These are phyloP conservation scores for Clamator glandarius DNA, from an alignment of 2,797 vertebrate species.

Conservation along the genomic window DNA sequence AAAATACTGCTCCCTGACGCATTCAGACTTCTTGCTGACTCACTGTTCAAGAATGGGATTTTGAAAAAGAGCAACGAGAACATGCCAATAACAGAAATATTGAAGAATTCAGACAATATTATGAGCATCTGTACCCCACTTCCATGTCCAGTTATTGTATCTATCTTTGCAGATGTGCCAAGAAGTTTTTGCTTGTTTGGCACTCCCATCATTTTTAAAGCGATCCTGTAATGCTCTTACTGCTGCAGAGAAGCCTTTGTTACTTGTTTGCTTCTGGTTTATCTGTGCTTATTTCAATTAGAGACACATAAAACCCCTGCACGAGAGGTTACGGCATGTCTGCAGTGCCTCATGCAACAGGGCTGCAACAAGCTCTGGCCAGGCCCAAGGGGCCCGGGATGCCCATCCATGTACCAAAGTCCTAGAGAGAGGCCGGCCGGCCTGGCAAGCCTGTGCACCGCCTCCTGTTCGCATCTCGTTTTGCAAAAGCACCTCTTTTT, in stretches of 20 bases:
- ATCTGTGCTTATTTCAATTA: neutral
- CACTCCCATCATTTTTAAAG: neutral
- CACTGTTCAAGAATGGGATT: slow-evolving; percentile 39
- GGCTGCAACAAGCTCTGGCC: neutral
- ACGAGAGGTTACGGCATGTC: fast-evolving
- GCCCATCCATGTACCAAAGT: neutral
- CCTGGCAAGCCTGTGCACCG: fast-evolving
- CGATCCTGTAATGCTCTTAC: neutral
- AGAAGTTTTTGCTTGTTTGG: neutral
- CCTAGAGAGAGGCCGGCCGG: neutral
- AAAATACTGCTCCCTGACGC: slow-evolving; percentile 20
- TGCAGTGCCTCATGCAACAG: neutral
- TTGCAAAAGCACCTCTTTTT: neutral
- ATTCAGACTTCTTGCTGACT: slow-evolving; percentile 61
- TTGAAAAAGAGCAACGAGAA: slow-evolving; percentile 30
- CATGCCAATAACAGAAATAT: neutral
- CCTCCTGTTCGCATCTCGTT: fast-evolving
- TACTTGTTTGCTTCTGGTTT: neutral
- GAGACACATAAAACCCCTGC: fast-evolving
- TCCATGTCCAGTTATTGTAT: neutral
- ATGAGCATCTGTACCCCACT: neutral
- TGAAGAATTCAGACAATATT: neutral
- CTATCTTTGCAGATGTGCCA: neutral
- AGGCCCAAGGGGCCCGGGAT: neutral
- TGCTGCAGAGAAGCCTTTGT: neutral